Percentiles rank a stretch among this genome's conserved stretches.
Evolutionary conservation across 1,140 invertebrate species (phyloP).

Genomic region (Aphelenchoides fujianensis): DNA sequence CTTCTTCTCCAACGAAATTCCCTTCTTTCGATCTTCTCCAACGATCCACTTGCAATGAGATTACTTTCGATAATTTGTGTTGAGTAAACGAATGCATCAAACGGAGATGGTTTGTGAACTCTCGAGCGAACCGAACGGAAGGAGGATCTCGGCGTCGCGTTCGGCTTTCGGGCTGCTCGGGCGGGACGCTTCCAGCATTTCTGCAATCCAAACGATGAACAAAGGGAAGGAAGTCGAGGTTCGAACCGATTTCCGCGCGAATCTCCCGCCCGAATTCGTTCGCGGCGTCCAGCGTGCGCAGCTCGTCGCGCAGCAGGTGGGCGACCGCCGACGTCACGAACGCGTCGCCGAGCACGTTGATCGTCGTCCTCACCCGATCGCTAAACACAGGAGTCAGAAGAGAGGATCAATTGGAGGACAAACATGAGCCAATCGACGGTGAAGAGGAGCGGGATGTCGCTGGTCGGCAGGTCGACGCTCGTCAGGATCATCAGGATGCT

Average conservation of each 20-base stretch:
- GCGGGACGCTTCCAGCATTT: no score
- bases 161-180: no score
- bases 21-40: not conserved
- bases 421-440: slow-evolving; percentile 92
- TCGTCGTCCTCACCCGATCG: slow-evolving; percentile 87
- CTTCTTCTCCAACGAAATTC: not conserved
- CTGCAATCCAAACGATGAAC: no score
- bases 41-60: not conserved
- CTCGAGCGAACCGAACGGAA: no score
- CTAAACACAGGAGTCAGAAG: slow-evolving; percentile 65
- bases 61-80: not conserved
- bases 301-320: slow-evolving; percentile 63
- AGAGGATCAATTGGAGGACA: slow-evolving; percentile 64
- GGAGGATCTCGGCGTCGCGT: no score
- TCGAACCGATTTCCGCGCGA: slow-evolving; percentile 44
- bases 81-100: no score
- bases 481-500: slow-evolving; percentile 94
- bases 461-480: slow-evolving; percentile 82
- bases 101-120: no score
- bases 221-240: no score
- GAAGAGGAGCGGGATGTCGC: slow-evolving; percentile 86
- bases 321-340: slow-evolving; percentile 85
- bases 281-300: slow-evolving; percentile 34
- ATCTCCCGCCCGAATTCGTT: slow-evolving; percentile 41
- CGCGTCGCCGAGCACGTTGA: slow-evolving; percentile 90